Base-by-base conservation (phyloP, 1,140 invertebrate genomes). In the Drosophila ohnishii region DNA sequence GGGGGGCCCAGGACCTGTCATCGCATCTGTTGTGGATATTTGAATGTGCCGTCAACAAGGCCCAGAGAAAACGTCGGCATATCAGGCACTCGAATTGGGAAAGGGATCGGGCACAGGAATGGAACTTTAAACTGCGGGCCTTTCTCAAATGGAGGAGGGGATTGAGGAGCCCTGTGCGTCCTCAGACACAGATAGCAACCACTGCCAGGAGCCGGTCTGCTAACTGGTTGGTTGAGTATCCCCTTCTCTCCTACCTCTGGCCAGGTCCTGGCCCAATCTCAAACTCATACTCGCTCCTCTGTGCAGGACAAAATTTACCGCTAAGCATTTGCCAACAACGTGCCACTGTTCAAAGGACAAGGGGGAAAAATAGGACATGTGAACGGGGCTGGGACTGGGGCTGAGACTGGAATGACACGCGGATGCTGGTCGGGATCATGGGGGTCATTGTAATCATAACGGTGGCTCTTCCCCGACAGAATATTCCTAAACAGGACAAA, bases 381-480 rank as follows among this genome's bases (percentile, higher is more conserved):
- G 35, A 61, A 60, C 53, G 72, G 61, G 53, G 16, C 1, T 11
- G 16, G 14, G 50, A 44, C 6, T 10, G 22, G 13, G 42, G 45
- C 40, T 30, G 28, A 2, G 57, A 39, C 55, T 66, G 28, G 13
- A 7, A 70, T 40, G 35, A 70, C 42, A 59, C 30, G 35, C 47
- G 44, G 35, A 59, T 79, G 75, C 70, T 86, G 75, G 70, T 64
- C 72, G 63, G 70, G 83, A 86, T 86, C 83, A 87, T 86, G 75
- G 82, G 83, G 82, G 82, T 86, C 82, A 77, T 76, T 82, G 78
- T 86, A 86, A 82, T 86, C 83, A 67, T 82, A 87, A 79, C 67
- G 71, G 75, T 25, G 61, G 25, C 30, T 62, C 63, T 30, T 3
- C 10, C 16, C n/a, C 14, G 5, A 19, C 9, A 37, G 39, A n/a